phyloP scores from a whole-genome alignment of 1,140 invertebrate species.

The Nomia melanderi region DNA sequence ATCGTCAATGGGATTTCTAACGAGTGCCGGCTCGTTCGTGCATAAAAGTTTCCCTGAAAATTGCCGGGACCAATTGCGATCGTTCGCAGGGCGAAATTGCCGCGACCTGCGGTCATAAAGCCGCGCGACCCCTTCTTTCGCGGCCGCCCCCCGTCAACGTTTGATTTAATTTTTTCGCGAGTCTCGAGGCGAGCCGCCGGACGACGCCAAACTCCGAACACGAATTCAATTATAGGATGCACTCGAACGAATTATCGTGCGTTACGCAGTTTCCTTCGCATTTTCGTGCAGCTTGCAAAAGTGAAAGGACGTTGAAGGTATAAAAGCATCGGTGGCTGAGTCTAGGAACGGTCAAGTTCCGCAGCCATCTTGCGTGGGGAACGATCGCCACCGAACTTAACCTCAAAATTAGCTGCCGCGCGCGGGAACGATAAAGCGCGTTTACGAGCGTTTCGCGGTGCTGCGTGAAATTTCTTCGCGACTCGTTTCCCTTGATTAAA shows the following conservation, averaged over 20 bases:
- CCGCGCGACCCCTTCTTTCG: not conserved
- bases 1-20: slow-evolving; percentile 32
- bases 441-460: not conserved
- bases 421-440: not conserved
- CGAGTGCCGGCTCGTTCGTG: slow-evolving; percentile 15
- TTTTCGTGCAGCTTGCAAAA: not conserved
- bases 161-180: not conserved
- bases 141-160: too few species aligned
- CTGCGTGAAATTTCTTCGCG: slow-evolving; percentile 9
- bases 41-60: slow-evolving; percentile 24
- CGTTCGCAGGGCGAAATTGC: slow-evolving; percentile 5
- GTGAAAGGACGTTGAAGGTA: too few species aligned
- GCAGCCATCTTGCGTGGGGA: too few species aligned
- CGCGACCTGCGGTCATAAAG: not conserved
- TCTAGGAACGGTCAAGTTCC: too few species aligned
- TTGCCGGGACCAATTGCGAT: slow-evolving; percentile 14
- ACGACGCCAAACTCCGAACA: not conserved
- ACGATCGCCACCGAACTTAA: not conserved
- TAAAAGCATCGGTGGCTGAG: too few species aligned
- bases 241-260: not conserved
- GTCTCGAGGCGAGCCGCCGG: not conserved
- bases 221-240: not conserved
- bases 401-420: not conserved
- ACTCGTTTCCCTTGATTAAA: slow-evolving; percentile 36
- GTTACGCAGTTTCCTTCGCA: not conserved